These are phyloP conservation scores for Erpornis zantholeuca DNA, from an alignment of 2,113 vertebrate species.

Conservation along the genomic window DNA sequence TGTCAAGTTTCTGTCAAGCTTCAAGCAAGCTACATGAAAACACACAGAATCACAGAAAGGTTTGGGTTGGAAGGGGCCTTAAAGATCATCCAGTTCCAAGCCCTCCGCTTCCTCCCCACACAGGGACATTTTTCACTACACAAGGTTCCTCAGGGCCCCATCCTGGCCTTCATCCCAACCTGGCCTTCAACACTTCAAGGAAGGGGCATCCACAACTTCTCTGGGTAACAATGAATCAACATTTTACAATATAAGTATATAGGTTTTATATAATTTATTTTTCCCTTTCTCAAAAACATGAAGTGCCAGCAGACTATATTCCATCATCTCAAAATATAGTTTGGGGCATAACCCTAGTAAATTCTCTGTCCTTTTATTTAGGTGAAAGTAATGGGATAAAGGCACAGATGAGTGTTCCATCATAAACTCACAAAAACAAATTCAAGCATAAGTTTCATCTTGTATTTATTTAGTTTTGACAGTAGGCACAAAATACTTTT, in stretches of 20 bases:
- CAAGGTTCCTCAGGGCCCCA: neutral
- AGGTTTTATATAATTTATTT: neutral
- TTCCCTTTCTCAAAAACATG: neutral
- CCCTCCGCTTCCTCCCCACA: neutral
- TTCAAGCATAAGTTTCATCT: neutral
- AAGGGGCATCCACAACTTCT: neutral
- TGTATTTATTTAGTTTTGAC: conserved; percentile 34
- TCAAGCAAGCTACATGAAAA: neutral
- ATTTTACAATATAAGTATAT: neutral
- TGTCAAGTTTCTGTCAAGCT: neutral
- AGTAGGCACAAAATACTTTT: neutral
- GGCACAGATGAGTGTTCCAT: neutral
- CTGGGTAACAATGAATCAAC: neutral
- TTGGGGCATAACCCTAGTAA: neutral
- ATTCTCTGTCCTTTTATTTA: neutral
- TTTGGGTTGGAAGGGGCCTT: neutral
- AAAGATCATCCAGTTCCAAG: neutral
- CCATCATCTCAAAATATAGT: neutral
- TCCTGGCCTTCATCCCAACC: neutral
- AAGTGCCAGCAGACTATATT: neutral
- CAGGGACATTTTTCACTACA: neutral
- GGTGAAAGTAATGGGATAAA: neutral
- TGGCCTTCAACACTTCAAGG: neutral
- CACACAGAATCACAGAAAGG: neutral
- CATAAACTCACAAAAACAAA: neutral